Conservation (phyloP, 2,797 vertebrate genomes). For the Anguilla obscura region DNA sequence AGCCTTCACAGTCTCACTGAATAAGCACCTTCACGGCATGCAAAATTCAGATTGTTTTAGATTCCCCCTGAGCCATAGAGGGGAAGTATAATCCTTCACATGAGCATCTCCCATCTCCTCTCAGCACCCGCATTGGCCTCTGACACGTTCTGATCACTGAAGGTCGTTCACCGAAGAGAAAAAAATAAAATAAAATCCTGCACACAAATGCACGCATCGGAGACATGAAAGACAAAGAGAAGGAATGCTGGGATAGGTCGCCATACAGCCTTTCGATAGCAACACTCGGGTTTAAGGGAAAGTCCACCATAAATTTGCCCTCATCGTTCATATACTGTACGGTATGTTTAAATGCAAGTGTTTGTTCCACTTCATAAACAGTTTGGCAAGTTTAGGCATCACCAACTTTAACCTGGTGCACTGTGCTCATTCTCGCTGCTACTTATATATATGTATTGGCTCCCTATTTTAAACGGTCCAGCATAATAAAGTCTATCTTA, state of each 20-base stretch:
- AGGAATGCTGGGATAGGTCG: neutral
- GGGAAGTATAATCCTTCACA: constrained; percentile 26
- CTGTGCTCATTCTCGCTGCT: neutral
- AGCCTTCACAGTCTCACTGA: constrained; percentile 52
- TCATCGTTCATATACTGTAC: neutral
- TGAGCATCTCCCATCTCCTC: neutral
- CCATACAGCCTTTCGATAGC: neutral
- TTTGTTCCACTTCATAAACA: neutral
- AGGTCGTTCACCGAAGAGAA: constrained; percentile 39
- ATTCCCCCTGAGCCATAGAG: constrained; percentile 35
- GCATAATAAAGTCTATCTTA: neutral
- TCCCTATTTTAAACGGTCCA: neutral
- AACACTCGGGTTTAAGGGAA: neutral
- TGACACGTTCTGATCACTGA: neutral
- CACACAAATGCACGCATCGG: neutral
- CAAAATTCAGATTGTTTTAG: constrained; percentile 64
- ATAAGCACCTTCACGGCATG: constrained; percentile 51
- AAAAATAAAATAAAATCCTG: constrained; percentile 41
- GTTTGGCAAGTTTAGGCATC: neutral
- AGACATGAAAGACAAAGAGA: neutral
- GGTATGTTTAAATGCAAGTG: neutral
- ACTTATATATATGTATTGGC: neutral
- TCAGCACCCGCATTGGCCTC: neutral
- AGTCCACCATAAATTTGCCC: neutral
- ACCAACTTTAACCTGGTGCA: neutral